A percentile compares a stretch with the other conserved stretches of the same genome.
Conservation (phyloP, 2,888 invertebrate genomes). For the Aphodius sticticus region DNA sequence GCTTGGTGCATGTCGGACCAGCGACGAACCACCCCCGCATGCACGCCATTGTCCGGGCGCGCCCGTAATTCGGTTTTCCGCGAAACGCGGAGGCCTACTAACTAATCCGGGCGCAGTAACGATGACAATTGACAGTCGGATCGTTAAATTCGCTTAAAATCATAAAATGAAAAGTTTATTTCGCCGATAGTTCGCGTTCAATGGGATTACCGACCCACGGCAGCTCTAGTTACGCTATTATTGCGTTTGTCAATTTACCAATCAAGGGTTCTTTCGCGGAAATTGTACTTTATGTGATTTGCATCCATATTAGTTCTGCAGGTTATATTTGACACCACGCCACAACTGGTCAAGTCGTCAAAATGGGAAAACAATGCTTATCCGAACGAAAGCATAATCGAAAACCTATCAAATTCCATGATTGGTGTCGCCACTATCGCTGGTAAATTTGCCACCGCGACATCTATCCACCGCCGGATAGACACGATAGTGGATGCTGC, state of each 20-base stretch:
- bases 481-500: too few species aligned
- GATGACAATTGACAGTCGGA: not conserved
- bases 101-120: not conserved
- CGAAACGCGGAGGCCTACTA: conserved; percentile 8
- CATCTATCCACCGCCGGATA: too few species aligned
- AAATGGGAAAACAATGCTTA: too few species aligned
- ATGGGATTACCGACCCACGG: not conserved
- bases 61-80: conserved; percentile 13
- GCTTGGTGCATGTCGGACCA: not conserved
- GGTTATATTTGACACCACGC: not conserved
- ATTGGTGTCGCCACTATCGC: too few species aligned
- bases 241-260: not conserved
- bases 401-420: too few species aligned
- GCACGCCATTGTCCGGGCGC: not conserved
- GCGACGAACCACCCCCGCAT: not conserved
- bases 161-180: not conserved
- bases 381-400: too few species aligned
- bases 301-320: not conserved
- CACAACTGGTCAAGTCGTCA: not conserved
- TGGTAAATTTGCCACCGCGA: too few species aligned
- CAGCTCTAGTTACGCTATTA: not conserved
- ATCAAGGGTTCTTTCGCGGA: conserved; percentile 13
- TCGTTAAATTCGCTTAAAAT: not conserved
- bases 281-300: conserved; percentile 32
- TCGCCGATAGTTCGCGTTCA: not conserved